A percentile compares a stretch with the other conserved stretches of the same genome.
These are phyloP conservation scores for Pelagia noctiluca DNA, from an alignment of 30 jellyfish, hydroid and myxozoan species.

Conservation along the genomic window DNA sequence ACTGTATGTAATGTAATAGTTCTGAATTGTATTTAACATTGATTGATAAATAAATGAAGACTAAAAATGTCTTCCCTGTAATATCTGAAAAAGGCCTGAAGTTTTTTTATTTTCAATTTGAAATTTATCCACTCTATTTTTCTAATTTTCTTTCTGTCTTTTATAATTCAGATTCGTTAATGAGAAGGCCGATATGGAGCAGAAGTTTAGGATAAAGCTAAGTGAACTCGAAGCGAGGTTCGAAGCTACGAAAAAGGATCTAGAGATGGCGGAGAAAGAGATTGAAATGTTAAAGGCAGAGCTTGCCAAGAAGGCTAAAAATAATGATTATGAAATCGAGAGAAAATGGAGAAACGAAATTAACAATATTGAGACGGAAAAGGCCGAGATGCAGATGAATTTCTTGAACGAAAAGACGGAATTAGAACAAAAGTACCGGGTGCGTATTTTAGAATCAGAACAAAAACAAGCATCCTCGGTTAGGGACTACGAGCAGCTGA, in stretches of 20 bases:
- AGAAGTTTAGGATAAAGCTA: constrained; percentile 76
- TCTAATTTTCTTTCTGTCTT: no score
- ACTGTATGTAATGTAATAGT: no score
- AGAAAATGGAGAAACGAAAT: constrained; percentile 70
- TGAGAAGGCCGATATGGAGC: constrained; percentile 96
- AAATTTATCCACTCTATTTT: no score
- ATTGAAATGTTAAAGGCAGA: constrained; percentile 63
- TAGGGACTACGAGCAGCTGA: constrained; percentile 75
- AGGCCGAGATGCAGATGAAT: constrained; percentile 87
- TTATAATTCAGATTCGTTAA: constrained; percentile 84
- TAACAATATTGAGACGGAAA: constrained; percentile 83
- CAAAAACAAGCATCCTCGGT: constrained; percentile 70
- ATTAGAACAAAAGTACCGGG: constrained; percentile 83
- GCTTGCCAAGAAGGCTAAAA: constrained; percentile 68
- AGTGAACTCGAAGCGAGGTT: constrained; percentile 77
- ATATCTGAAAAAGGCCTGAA: no score
- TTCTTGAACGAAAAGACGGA: constrained; percentile 90
- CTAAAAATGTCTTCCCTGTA: no score
- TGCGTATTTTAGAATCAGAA: constrained; percentile 81
- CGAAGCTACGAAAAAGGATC: constrained; percentile 50
- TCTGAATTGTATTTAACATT: no score
- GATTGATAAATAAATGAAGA: no score
- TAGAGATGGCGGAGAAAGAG: constrained; percentile 68
- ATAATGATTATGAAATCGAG: constrained; percentile 73
- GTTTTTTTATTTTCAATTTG: no score